Evolutionary conservation across 2,888 invertebrate genomes (phyloP).

Genomic region (Cephus pygmeus): DNA sequence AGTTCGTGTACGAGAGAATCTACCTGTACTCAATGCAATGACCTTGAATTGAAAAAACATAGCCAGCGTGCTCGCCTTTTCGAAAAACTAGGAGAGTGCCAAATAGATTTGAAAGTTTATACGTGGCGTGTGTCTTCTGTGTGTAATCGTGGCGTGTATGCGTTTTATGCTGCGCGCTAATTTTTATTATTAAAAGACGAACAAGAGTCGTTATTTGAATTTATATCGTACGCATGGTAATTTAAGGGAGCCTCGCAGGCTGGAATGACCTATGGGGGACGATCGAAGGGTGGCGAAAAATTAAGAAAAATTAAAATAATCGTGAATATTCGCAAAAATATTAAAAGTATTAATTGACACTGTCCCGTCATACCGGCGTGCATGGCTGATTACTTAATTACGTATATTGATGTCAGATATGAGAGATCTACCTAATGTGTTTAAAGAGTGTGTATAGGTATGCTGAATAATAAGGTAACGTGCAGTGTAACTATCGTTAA

Average conservation of each 20-base stretch:
- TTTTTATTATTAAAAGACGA: not conserved
- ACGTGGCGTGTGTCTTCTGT: slow-evolving; percentile 32
- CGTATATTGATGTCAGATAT: slow-evolving; percentile 37
- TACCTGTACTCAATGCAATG: slow-evolving; percentile 55
- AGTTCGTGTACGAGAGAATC: slow-evolving; percentile 30
- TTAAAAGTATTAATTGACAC: not conserved
- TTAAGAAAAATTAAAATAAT: not conserved
- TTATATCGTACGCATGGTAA: not conserved
- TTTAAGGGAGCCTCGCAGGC: not conserved
- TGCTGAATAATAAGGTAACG: slow-evolving; percentile 4
- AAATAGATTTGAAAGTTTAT: slow-evolving; percentile 59
- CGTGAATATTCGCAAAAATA: no score
- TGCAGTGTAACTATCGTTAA: slow-evolving; percentile 31
- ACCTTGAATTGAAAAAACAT: slow-evolving; percentile 63
- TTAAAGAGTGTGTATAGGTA: slow-evolving; percentile 32
- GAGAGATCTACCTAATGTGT: slow-evolving; percentile 54
- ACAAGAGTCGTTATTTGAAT: not conserved
- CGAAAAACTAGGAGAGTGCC: slow-evolving; percentile 56
- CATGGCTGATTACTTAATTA: slow-evolving; percentile 11
- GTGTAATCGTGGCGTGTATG: not conserved
- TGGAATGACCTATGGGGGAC: not conserved
- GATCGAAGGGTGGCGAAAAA: not conserved
- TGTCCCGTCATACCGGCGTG: not conserved
- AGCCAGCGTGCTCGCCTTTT: slow-evolving; percentile 58
- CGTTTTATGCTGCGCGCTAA: slow-evolving; percentile 18